phyloP scores from a whole-genome alignment of 2,113 vertebrate genomes.

The western clawed frog (Xenopus tropicalis) region UCB_Xtro_10.0 CM004445.2:15816001-15816500 shows the following conservation, averaged over 20 bases:
- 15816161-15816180: not conserved
- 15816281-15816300: not conserved
- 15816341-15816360: not conserved
- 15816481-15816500: not conserved
- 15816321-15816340: not conserved
- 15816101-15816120: not conserved
- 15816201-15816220: not conserved
- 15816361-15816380: not conserved
- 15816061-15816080: no score
- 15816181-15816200: not conserved
- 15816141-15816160: not conserved
- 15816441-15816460: not conserved
- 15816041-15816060: no score
- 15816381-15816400: not conserved
- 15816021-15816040: no score
- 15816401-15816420: not conserved
- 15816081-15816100: no score
- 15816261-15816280: not conserved
- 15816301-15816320: not conserved
- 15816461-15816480: not conserved
- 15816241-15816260: not conserved
- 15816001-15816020: no score
- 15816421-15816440: slow-evolving; percentile 10
- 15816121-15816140: not conserved
- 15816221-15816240: not conserved